Evolutionary conservation across 2,797 vertebrate species (phyloP).

Genomic region (Onychomys torridus): DNA sequence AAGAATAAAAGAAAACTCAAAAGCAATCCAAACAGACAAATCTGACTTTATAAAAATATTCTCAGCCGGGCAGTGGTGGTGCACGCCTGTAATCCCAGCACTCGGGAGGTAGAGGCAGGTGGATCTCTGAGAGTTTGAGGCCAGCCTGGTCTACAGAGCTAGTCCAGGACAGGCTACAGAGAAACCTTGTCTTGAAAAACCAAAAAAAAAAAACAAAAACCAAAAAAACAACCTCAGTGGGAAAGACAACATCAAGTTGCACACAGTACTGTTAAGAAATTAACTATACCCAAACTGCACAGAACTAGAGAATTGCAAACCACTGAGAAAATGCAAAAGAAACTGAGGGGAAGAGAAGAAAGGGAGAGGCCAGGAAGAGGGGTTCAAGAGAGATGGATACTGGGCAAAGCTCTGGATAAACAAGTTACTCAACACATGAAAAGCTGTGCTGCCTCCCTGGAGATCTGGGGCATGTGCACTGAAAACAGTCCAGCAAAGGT

Average conservation of each 20-base stretch:
- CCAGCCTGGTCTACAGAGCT: no score
- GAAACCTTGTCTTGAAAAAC: no score
- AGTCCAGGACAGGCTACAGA: no score
- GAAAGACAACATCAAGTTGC: slow-evolving; percentile 1
- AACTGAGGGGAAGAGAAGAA: neutral
- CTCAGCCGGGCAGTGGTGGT: no score
- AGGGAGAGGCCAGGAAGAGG: neutral
- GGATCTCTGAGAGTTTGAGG: no score
- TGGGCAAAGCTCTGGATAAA: neutral
- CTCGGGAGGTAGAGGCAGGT: no score
- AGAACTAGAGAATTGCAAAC: neutral
- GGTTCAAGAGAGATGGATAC: neutral
- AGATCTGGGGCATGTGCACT: neutral
- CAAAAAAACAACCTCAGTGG: no score
- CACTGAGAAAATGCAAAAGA: slow-evolving; percentile 5
- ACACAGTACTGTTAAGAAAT: neutral
- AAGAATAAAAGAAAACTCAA: slow-evolving; percentile 52
- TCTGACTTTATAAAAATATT: slow-evolving; percentile 45
- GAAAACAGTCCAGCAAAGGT: neutral
- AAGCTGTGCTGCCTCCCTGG: neutral
- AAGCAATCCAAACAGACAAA: slow-evolving; percentile 24
- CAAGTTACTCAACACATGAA: slow-evolving; percentile 8
- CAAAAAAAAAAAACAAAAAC: no score
- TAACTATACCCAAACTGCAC: neutral
- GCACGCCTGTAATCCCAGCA: no score